Evolutionary conservation across 1,140 invertebrate genomes (phyloP).

Genomic region (Drosophila eugracilis): DNA sequence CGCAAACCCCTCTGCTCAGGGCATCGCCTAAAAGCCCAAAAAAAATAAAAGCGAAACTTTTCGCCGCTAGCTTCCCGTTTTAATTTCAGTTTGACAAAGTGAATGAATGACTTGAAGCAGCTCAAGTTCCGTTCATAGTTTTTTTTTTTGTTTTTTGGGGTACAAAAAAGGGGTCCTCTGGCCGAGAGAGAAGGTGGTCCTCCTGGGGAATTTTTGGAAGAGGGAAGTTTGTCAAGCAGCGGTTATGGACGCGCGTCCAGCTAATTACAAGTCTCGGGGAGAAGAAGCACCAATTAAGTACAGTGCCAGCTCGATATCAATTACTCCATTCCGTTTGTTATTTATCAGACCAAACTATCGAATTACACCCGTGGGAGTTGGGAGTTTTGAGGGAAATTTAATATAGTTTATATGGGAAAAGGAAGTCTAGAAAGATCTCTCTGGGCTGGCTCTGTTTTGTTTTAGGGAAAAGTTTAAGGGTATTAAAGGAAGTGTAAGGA

Average conservation of each 20-base stretch:
- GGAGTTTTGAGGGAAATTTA: too few relatives aligned
- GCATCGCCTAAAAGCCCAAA: not conserved
- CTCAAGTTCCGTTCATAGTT: slow-evolving; percentile 12
- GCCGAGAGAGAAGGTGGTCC: too few relatives aligned
- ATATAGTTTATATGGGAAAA: too few relatives aligned
- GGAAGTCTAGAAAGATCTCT: too few relatives aligned
- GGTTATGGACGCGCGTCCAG: slow-evolving; percentile 16
- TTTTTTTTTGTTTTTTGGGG: not conserved
- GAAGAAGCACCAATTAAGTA: slow-evolving; percentile 30
- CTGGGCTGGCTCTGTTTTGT: too few relatives aligned
- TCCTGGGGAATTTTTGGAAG: too few relatives aligned
- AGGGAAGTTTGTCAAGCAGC: not conserved
- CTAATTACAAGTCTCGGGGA: slow-evolving; percentile 20
- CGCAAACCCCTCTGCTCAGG: not conserved
- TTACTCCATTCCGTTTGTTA: slow-evolving; percentile 14
- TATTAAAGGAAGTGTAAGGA: too few relatives aligned
- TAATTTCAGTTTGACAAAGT: slow-evolving; percentile 60
- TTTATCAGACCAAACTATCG: slow-evolving; percentile 18
- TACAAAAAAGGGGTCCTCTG: too few relatives aligned
- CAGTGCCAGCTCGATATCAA: slow-evolving; percentile 11
- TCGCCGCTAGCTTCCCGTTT: slow-evolving; percentile 39
- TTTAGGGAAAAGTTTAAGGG: too few relatives aligned
- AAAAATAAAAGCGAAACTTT: slow-evolving; percentile 1
- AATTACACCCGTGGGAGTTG: not conserved
- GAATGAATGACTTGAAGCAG: slow-evolving; percentile 39